phyloP scores from a whole-genome alignment of 1,140 invertebrate genomes.

The Mycetomoellerius zeteki region DNA sequence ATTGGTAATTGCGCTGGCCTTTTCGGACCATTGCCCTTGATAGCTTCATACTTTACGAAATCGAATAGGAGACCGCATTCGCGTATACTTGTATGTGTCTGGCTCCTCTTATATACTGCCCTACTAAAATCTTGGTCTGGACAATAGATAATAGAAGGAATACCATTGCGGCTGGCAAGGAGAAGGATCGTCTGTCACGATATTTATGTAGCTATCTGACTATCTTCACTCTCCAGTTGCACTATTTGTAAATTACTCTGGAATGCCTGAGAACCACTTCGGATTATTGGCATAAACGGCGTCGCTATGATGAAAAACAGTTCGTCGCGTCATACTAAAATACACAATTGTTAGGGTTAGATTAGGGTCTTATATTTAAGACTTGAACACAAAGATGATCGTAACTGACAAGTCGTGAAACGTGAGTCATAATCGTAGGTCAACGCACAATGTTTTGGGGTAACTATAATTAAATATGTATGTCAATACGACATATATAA shows the following conservation, averaged over 20 bases:
- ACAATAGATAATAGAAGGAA: slow-evolving; percentile 83
- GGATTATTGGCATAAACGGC: not conserved
- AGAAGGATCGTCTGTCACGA: slow-evolving; percentile 66
- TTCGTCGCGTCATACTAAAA: not conserved
- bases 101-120: slow-evolving; percentile 79
- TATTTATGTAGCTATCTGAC: slow-evolving; percentile 68
- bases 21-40: slow-evolving; percentile 85
- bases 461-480: too few relatives aligned
- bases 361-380: too few relatives aligned
- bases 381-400: too few relatives aligned
- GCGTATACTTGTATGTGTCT: slow-evolving; percentile 75
- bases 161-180: slow-evolving; percentile 42
- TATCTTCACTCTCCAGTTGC: not conserved
- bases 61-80: slow-evolving; percentile 82
- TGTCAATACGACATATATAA: too few relatives aligned
- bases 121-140: slow-evolving; percentile 82
- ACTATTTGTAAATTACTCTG: slow-evolving; percentile 47
- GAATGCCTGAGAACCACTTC: slow-evolving; percentile 27
- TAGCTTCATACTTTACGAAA: slow-evolving; percentile 86
- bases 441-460: too few relatives aligned
- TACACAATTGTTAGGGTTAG: too few relatives aligned
- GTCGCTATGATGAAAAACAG: not conserved
- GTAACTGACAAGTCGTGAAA: too few relatives aligned
- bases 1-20: slow-evolving; percentile 85
- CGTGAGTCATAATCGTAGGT: too few relatives aligned